Base-by-base conservation (phyloP, 2,113 vertebrate species). In the Chaenocephalus aceratus region DNA sequence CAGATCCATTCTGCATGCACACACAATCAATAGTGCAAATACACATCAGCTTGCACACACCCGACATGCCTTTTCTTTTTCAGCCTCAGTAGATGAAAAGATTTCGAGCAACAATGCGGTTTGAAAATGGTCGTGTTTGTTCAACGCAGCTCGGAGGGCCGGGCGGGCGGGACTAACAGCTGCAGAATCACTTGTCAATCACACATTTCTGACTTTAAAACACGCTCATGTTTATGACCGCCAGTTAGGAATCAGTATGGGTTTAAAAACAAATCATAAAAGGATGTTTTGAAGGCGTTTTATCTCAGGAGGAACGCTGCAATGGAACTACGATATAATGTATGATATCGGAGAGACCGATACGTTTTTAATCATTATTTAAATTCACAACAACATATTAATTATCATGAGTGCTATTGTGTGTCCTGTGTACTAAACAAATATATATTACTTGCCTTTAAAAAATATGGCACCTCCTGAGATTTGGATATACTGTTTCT, bases 1-100 rank as follows among this genome's bases (percentile, higher is more conserved):
- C 49, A 9, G 76, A 44, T 48, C 30, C 54, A 58, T 51, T 86
- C 45, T 69, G 46, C 84, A 41, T 72, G 95, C 94, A 96, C 93
- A 93, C 91, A 93, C 84, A 85, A 49, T 80, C 74, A 86, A 57
- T 13, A 59, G 76, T 56, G 73, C 70, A 75, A 54, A 79, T 49
- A 46, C 46, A 59, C n/a, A 79, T 75, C 36, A 69, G 64, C 64
- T n/a, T 64, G 57, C 57, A 44, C n/a, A 66, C 49, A 53, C 21
- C 65, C 15, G 36, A n/a, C 14, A 12, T 18, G 14, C 13, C 9
- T 26, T 6, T 72, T 69, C 30, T 30, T 30, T 77, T 80, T 68
- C 74, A 75, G 60, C 23, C 62, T 82, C 61, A 59, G 72, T 51
- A 45, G 68, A 72, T 66, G 51, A 46, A 61, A 54, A 46, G 4